A percentile compares a stretch with the other conserved stretches of the same genome.
phyloP scores from a whole-genome alignment of 2,113 vertebrate species.

The Orthochromis indermauri region DNA sequence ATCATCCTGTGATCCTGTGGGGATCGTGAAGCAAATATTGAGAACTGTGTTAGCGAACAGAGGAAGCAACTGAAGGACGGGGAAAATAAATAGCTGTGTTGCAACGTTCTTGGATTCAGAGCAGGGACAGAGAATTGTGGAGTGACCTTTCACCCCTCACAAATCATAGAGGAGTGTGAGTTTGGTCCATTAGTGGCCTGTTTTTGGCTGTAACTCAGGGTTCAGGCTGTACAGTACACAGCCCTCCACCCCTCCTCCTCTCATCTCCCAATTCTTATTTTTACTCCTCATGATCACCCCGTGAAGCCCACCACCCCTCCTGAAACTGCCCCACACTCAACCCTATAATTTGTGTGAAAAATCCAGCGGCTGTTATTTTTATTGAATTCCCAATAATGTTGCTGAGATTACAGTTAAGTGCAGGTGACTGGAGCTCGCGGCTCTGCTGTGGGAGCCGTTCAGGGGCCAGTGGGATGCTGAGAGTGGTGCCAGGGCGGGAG shows the following conservation, averaged over 20 bases:
- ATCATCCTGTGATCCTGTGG: constrained; percentile 8
- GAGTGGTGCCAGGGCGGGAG: constrained; percentile 31
- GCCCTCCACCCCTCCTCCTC: neutral
- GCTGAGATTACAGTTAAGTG: constrained; percentile 40
- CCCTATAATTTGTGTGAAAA: constrained; percentile 61
- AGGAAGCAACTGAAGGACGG: constrained; percentile 5
- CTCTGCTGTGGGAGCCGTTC: constrained; percentile 7
- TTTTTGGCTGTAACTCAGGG: constrained; percentile 28
- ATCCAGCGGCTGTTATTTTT: constrained; percentile 55
- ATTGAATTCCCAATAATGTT: constrained; percentile 58
- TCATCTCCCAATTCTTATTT: neutral
- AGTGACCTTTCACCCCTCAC: constrained; percentile 25
- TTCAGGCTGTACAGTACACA: neutral
- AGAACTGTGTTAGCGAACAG: neutral
- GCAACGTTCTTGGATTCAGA: neutral
- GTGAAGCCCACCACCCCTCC: neutral
- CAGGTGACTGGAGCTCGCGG: constrained; percentile 12
- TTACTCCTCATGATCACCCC: constrained; percentile 6
- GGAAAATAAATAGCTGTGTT: constrained; percentile 12
- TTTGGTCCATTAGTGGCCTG: constrained; percentile 50
- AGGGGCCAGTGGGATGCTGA: constrained; percentile 23
- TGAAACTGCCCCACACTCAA: constrained; percentile 22
- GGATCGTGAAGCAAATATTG: neutral
- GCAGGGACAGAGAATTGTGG: neutral
- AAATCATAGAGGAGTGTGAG: constrained; percentile 46